Conservation (phyloP, 2,888 invertebrate genomes). For the Trachelus stipa region DNA sequence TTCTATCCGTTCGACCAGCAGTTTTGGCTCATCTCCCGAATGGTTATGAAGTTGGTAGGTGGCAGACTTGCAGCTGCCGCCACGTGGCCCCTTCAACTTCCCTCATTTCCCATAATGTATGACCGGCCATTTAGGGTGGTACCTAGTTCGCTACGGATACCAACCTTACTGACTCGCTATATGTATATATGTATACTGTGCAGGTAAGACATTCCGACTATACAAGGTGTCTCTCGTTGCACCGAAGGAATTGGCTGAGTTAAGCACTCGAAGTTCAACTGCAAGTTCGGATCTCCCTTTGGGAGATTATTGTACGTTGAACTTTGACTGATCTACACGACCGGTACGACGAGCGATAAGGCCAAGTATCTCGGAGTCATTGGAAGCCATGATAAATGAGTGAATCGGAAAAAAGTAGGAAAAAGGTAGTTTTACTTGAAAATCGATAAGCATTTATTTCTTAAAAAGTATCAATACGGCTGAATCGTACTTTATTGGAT, state of each 20-base stretch:
- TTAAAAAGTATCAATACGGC: not conserved
- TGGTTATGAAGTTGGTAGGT: conserved; percentile 60
- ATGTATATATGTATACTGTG: conserved; percentile 19
- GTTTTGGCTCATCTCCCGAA: conserved; percentile 41
- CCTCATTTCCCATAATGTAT: conserved; percentile 64
- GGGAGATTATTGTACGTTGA: not conserved
- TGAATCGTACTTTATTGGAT: not conserved
- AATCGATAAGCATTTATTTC: not conserved
- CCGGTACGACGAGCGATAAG: not conserved
- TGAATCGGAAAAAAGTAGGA: not conserved
- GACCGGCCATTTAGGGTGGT: conserved; percentile 58
- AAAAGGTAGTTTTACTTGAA: not conserved
- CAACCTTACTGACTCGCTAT: conserved; percentile 25
- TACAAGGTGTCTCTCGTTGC: conserved; percentile 49
- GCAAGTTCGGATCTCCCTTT: not conserved
- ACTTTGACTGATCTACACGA: not conserved
- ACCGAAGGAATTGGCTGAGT: conserved; percentile 49
- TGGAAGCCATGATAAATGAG: not conserved
- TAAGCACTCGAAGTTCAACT: conserved; percentile 1
- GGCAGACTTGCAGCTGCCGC: conserved; percentile 55
- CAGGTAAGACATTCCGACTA: conserved; percentile 45
- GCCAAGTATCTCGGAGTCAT: no score
- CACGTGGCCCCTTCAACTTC: conserved; percentile 60
- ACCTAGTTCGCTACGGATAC: not conserved
- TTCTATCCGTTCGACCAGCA: conserved; percentile 33